Base-by-base conservation (phyloP, 1,140 invertebrate genomes). In the Drosophila sproati region DNA sequence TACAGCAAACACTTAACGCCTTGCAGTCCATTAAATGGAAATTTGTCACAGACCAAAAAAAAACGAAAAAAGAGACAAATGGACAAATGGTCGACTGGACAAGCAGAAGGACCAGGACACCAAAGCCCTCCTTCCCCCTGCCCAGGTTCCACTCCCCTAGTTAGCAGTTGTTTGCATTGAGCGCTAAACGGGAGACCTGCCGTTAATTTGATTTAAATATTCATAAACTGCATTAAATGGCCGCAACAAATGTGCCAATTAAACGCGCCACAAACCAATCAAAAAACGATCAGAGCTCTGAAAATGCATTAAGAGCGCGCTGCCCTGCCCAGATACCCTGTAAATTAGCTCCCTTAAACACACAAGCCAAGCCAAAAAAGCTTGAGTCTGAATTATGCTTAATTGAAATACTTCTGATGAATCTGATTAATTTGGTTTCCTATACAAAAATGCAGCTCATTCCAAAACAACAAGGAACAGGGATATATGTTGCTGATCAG, bases 201-300 rank as follows among this genome's bases (percentile, higher is more conserved):
- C 66, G 69, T 82, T 80, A 87, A 87, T 88, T 87, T 82, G 83
- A 87, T 88, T 82, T 87, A 88, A 87, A 87, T 88, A 87, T 87
- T 87, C 82, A 87, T 87, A 82, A 87, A 87, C 82, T 87, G 82
- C 79, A 87, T 82, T 87, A 74, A 88, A 88, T 69, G 80, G 70
- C 77, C 73, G 61, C 82, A 79, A 81, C 82, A 83, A 82, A 83
- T 82, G 80, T 66, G 59, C 63, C 69, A 64, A 72, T 76, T 72
- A 76, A 76, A 72, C 55, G 61, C 31, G 35, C 50, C 69, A 55
- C 52, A 60, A 54, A 72, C 54, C 59, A 80, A 79, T 70, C 74
- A 86, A 75, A 78, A 52, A 56, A 12, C 37, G 56, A 71, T 50
- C 60, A 73, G 43, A 79, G 20, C 37, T 39, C 29, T 31, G 47